These are phyloP conservation scores for Macroramphosus scolopax DNA, from an alignment of 2,797 vertebrate genomes.

Conservation along the genomic window DNA sequence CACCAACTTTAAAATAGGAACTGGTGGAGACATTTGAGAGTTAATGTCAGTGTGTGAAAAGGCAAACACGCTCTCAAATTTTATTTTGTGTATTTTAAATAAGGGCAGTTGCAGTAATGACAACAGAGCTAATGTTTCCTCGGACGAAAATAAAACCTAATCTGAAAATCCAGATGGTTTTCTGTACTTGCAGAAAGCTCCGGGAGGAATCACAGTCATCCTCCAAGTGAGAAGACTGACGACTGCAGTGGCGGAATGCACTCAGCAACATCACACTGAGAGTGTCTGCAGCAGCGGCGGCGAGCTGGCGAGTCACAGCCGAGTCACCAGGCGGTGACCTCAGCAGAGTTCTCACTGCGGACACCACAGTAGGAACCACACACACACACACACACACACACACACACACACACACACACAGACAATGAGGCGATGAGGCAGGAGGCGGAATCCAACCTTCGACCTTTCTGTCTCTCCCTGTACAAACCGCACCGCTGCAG, in stretches of 20 bases:
- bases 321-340: constrained; percentile 42
- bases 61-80: too few relatives aligned
- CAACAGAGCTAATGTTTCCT: too few relatives aligned
- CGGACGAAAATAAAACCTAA: too few relatives aligned
- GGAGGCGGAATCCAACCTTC: too few relatives aligned
- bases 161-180: too few relatives aligned
- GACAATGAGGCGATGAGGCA: not conserved
- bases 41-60: constrained; percentile 29
- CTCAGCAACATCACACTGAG: constrained; percentile 13
- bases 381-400: constrained; percentile 8
- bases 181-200: too few relatives aligned
- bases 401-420: not conserved
- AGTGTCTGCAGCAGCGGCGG: constrained; percentile 23
- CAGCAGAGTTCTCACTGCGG: constrained; percentile 36
- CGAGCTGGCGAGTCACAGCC: constrained; percentile 26
- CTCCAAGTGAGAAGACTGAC: constrained; percentile 18
- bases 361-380: constrained; percentile 17
- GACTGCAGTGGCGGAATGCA: constrained; percentile 23
- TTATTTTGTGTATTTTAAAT: too few relatives aligned
- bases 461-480: too few relatives aligned
- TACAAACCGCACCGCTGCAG: constrained; percentile 1
- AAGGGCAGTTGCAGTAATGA: too few relatives aligned
- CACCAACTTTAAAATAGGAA: constrained; percentile 21
- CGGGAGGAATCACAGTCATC: constrained; percentile 6
- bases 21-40: constrained; percentile 17